phyloP scores from a whole-genome alignment of 30 jellyfish, hydroid and myxozoan genomes.

The Morbakka virulenta region DNA sequence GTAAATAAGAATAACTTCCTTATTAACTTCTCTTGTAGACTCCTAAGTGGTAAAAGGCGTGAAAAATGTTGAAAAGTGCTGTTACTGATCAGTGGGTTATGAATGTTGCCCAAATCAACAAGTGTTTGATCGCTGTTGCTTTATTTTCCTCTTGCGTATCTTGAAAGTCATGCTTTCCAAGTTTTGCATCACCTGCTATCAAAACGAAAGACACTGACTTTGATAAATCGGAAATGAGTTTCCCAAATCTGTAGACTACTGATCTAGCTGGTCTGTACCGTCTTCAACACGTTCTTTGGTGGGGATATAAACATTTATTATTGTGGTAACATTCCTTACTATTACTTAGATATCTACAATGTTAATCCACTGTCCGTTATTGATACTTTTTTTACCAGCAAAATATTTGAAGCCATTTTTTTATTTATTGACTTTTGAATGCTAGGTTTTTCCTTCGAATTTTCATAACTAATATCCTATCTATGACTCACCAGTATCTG shows the following conservation, averaged over 20 bases:
- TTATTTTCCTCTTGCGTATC: conserved; percentile 8
- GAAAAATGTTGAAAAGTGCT: conserved; percentile 37
- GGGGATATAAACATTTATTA: conserved; percentile 27
- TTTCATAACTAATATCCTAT: conserved; percentile 10
- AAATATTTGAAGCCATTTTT: background rate
- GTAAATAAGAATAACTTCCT: too few relatives aligned
- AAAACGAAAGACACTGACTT: too few relatives aligned
- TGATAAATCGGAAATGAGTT: too few relatives aligned
- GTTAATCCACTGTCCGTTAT: too few relatives aligned
- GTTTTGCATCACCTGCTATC: conserved; percentile 12
- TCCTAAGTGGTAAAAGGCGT: too few relatives aligned
- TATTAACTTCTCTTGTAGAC: too few relatives aligned
- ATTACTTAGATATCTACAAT: too few relatives aligned
- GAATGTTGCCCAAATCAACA: conserved; percentile 21
- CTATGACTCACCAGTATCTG: conserved; percentile 15
- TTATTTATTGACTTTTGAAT: background rate
- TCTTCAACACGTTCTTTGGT: conserved; percentile 11
- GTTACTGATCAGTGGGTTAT: conserved; percentile 18
- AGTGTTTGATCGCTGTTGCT: conserved; percentile 11
- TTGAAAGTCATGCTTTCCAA: conserved; percentile 3
- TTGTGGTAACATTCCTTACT: conserved; percentile 14
- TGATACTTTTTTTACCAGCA: conserved; percentile 2
- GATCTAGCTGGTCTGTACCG: background rate
- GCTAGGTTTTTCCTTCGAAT: conserved; percentile 1
- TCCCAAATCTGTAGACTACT: background rate